phyloP scores from a whole-genome alignment of 2,888 invertebrate species.

The Polymixis lichenea region DNA sequence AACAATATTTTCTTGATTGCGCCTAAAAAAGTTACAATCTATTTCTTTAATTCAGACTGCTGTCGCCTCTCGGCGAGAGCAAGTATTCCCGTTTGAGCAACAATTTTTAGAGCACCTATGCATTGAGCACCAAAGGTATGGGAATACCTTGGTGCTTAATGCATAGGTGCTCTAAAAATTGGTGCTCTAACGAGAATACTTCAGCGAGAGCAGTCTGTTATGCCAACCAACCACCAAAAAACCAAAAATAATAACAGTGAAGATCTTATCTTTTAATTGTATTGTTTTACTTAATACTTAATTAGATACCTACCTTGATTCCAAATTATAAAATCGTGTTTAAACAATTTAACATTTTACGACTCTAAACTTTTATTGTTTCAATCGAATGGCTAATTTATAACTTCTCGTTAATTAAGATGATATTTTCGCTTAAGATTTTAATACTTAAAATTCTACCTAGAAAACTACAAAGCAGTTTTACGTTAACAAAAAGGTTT shows the following conservation, averaged over 20 bases:
- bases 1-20: background rate
- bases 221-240: too few relatives aligned
- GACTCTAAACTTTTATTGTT: background rate
- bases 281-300: background rate
- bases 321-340: conserved; percentile 12
- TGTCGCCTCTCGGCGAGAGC: too few relatives aligned
- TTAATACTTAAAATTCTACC: background rate
- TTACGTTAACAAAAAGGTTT: conserved; percentile 32
- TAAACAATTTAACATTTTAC: conserved; percentile 16
- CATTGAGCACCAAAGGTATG: too few relatives aligned
- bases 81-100: too few relatives aligned
- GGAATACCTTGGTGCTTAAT: too few relatives aligned
- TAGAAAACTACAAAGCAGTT: conserved; percentile 10
- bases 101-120: too few relatives aligned
- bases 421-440: background rate
- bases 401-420: conserved; percentile 20
- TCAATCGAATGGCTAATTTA: conserved; percentile 9
- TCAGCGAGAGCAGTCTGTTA: too few relatives aligned
- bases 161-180: too few relatives aligned
- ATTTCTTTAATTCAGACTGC: background rate
- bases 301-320: conserved; percentile 1
- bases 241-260: background rate
- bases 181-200: too few relatives aligned
- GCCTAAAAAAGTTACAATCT: background rate
- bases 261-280: background rate